Conservation (phyloP, 2,888 invertebrate species). For the Drosophila siamana region DNA sequence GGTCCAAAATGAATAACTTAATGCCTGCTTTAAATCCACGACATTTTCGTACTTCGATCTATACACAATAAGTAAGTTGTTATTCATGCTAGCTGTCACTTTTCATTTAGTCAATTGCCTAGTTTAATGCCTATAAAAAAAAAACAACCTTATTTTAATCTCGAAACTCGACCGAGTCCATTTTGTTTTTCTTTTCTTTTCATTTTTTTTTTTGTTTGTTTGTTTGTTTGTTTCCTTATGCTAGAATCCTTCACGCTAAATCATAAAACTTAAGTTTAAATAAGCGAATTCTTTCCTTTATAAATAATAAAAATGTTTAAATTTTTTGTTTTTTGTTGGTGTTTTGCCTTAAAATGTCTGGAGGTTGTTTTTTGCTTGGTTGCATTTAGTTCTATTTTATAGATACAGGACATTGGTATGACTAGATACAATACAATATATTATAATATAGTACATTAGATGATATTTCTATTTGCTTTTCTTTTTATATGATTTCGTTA, state of each 20-base stretch:
- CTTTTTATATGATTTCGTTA: slow-evolving; percentile 2
- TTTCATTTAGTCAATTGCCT: slow-evolving; percentile 43
- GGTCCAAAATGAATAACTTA: slow-evolving; percentile 17
- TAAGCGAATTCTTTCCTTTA: slow-evolving; percentile 73
- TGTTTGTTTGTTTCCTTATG: slow-evolving; percentile 26
- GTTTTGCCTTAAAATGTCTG: slow-evolving; percentile 54
- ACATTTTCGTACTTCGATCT: slow-evolving; percentile 6
- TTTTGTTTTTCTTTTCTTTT: slow-evolving; percentile 4
- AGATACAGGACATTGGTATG: slow-evolving; percentile 48
- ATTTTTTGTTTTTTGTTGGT: slow-evolving; percentile 36
- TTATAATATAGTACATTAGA: slow-evolving; percentile 39
- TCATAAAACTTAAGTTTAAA: slow-evolving; percentile 64
- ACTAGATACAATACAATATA: slow-evolving; percentile 44
- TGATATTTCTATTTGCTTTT: slow-evolving; percentile 32
- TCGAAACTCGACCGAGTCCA: slow-evolving; percentile 23
- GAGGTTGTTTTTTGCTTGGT: slow-evolving; percentile 29
- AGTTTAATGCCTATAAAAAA: slow-evolving; percentile 59
- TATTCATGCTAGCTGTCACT: slow-evolving; percentile 29
- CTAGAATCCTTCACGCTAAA: slow-evolving; percentile 57
- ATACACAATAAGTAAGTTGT: slow-evolving; percentile 8
- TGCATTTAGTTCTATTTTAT: slow-evolving; percentile 43
- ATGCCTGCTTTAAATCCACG: slow-evolving; percentile 8
- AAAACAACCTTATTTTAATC: slow-evolving; percentile 74
- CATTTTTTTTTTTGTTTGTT: slow-evolving; percentile 1
- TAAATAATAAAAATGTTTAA: slow-evolving; percentile 47